Evolutionary conservation across 92 coral and sea anemone species (phyloP).

Genomic region (Muricea muricata): DNA sequence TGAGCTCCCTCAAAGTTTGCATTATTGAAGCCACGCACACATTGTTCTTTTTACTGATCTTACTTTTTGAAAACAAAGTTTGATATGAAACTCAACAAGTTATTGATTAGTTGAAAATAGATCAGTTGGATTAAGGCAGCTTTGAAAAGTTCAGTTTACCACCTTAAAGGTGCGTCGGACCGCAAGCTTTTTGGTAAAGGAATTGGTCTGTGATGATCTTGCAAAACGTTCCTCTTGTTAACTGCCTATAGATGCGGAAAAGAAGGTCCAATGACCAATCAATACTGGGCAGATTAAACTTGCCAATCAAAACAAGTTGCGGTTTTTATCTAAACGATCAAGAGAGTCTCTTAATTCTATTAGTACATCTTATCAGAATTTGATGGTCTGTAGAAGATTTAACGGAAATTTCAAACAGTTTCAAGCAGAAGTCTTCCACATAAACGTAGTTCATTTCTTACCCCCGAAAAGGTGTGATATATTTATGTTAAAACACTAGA

Average conservation of each 20-base stretch:
- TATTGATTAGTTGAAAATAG: slow-evolving; percentile 49
- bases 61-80: slow-evolving; percentile 26
- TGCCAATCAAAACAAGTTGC: slow-evolving; percentile 3
- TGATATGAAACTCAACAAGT: not conserved
- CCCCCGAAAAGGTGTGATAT: too few species aligned
- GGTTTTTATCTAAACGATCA: not conserved
- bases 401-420: not conserved
- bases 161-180: too few species aligned
- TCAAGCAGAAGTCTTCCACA: too few species aligned
- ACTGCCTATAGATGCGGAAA: slow-evolving; percentile 3
- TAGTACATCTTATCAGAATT: slow-evolving; percentile 10
- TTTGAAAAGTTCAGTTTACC: too few species aligned
- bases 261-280: slow-evolving; percentile 36
- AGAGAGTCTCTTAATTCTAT: slow-evolving; percentile 2
- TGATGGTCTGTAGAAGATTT: slow-evolving; percentile 3
- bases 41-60: not conserved
- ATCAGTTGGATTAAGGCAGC: not conserved
- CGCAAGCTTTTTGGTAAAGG: not conserved
- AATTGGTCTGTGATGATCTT: not conserved
- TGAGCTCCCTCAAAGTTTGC: not conserved
- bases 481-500: too few species aligned
- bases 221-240: not conserved
- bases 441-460: too few species aligned
- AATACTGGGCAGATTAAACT: not conserved
- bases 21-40: not conserved